Percentiles rank a stretch among this genome's conserved stretches.
These are phyloP conservation scores for Alces alces DNA, from an alignment of 2,113 vertebrate genomes.

Conservation along the genomic window DNA sequence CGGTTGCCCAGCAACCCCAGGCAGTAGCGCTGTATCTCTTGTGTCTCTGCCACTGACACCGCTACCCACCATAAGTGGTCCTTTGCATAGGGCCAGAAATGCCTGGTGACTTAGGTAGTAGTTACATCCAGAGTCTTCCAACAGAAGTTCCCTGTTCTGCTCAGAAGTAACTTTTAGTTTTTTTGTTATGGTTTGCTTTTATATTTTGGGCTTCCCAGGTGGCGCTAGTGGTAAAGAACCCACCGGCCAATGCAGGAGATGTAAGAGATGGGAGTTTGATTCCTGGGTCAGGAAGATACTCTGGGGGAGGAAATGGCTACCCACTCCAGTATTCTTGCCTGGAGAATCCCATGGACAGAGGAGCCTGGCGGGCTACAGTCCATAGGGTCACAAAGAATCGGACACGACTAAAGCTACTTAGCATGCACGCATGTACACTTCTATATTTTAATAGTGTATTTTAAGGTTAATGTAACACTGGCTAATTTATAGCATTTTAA, in stretches of 20 bases:
- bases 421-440: fast-evolving
- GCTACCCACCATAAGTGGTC: not conserved
- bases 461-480: not conserved
- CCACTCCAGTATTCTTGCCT: not conserved
- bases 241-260: not conserved
- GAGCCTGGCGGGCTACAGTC: fast-evolving
- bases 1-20: not conserved
- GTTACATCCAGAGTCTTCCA: no score
- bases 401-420: not conserved
- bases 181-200: not conserved
- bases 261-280: not conserved
- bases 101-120: not conserved
- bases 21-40: not conserved
- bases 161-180: not conserved
- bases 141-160: not conserved
- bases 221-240: not conserved
- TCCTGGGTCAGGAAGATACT: not conserved
- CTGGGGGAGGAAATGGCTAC: not conserved
- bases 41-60: not conserved
- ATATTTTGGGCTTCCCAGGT: not conserved
- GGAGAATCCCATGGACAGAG: not conserved
- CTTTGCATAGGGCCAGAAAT: no score
- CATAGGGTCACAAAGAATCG: not conserved
- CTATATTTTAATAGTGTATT: not conserved
- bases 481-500: not conserved